Evolutionary conservation across 2,888 invertebrate species (phyloP).

Genomic region (Drosophila mimetica): DNA sequence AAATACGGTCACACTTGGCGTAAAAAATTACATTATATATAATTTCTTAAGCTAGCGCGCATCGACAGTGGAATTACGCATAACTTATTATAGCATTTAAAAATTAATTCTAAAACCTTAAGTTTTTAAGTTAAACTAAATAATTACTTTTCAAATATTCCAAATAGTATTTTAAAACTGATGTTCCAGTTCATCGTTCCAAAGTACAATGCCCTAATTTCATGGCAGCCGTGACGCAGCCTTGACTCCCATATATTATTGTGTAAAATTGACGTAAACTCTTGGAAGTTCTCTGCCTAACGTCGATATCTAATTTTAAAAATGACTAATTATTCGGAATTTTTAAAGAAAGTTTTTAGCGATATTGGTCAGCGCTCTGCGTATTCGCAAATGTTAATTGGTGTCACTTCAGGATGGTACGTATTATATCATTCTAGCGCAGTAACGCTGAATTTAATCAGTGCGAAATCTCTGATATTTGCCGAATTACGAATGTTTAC

Average conservation of each 20-base stretch:
- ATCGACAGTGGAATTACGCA: too few relatives aligned
- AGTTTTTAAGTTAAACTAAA: not conserved
- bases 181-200: constrained; percentile 5
- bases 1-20: too few relatives aligned
- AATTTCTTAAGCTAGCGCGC: too few relatives aligned
- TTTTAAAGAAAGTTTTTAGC: constrained; percentile 30
- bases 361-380: constrained; percentile 94
- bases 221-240: not conserved
- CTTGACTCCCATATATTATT: constrained; percentile 26
- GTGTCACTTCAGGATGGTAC: constrained; percentile 95
- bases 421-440: constrained; percentile 50
- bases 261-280: constrained; percentile 25
- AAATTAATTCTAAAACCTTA: too few relatives aligned
- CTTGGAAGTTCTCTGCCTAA: constrained; percentile 12
- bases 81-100: too few relatives aligned
- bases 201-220: not conserved
- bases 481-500: not conserved
- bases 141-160: not conserved
- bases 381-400: constrained; percentile 93
- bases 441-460: not conserved
- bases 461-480: constrained; percentile 5
- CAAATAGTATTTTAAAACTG: not conserved
- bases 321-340: constrained; percentile 34
- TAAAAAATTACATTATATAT: too few relatives aligned
- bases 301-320: constrained; percentile 35